A percentile compares a stretch with the other conserved stretches of the same genome.
Conservation (phyloP, 2,113 vertebrate genomes). For the Sinocyclocheilus grahami region DNA sequence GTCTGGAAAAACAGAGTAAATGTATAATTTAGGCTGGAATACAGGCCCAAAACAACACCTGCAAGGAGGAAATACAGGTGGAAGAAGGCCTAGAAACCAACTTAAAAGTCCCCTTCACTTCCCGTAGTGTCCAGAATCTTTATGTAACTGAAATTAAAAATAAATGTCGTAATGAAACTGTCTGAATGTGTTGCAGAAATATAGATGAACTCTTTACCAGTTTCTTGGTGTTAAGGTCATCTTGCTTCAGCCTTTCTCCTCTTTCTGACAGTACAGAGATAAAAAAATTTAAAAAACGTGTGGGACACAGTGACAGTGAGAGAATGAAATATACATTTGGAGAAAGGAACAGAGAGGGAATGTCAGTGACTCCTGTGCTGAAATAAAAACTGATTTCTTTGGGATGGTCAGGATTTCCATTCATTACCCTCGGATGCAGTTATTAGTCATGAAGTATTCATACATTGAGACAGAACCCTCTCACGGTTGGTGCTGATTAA, state of each 20-base stretch:
- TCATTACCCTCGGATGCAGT: slow-evolving; percentile 58
- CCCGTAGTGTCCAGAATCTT: not conserved
- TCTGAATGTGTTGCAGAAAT: not conserved
- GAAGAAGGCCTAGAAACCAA: not conserved
- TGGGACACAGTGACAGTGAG: not conserved
- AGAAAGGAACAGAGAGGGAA: slow-evolving; percentile 25
- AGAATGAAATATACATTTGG: not conserved
- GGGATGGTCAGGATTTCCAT: slow-evolving; percentile 53
- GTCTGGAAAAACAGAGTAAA: not conserved
- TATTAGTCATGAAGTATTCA: slow-evolving; percentile 57
- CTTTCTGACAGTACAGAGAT: not conserved
- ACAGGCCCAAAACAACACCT: not conserved
- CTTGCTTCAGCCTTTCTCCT: not conserved
- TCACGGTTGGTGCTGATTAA: not conserved
- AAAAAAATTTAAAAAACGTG: too few relatives aligned
- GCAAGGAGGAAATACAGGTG: not conserved
- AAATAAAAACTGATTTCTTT: slow-evolving; percentile 46
- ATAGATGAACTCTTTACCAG: not conserved
- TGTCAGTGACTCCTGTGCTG: slow-evolving; percentile 45
- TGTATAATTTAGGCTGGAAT: not conserved
- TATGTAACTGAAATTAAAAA: not conserved
- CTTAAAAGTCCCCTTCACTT: not conserved
- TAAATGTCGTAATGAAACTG: not conserved
- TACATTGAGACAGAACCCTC: slow-evolving; percentile 48
- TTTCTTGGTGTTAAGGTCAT: not conserved